Percentiles rank a stretch among this genome's conserved stretches.
phyloP scores from a whole-genome alignment of 2,797 vertebrate species.

The Enteromius unitaeniatus region DNA sequence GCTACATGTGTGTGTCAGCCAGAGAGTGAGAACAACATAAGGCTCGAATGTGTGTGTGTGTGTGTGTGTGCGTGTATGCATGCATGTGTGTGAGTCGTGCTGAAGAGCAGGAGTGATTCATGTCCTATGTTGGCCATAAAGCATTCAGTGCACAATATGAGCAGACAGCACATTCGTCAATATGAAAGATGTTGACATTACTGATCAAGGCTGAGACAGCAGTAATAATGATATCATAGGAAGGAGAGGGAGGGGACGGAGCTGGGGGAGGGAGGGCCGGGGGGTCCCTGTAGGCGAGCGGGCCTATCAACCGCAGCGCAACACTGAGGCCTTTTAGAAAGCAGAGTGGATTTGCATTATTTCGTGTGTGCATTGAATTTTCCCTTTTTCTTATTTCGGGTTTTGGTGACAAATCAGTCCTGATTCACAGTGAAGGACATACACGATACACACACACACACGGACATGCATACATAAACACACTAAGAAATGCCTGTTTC shows the following conservation, averaged over 20 bases:
- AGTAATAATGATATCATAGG: slow-evolving; percentile 93
- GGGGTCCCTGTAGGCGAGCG: slow-evolving; percentile 74
- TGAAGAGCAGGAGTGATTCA: slow-evolving; percentile 95
- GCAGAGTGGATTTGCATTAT: slow-evolving; percentile 79
- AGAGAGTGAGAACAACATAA: slow-evolving; percentile 75
- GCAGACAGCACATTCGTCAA: slow-evolving; percentile 99
- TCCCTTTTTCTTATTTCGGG: slow-evolving; percentile 65
- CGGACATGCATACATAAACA: slow-evolving; percentile 23
- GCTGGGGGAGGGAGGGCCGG: slow-evolving; percentile 64
- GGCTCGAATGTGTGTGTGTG: slow-evolving; percentile 62
- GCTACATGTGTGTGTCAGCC: slow-evolving; percentile 90
- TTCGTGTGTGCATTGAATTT: slow-evolving; percentile 76
- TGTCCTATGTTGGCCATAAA: slow-evolving; percentile 98
- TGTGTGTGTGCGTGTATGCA: slow-evolving; percentile 58
- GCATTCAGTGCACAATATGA: slow-evolving; percentile 97
- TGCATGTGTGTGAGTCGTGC: slow-evolving; percentile 43
- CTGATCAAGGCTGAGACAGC: slow-evolving; percentile 98
- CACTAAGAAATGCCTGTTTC: slow-evolving; percentile 59
- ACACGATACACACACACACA: slow-evolving; percentile 58
- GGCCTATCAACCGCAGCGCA: slow-evolving; percentile 78
- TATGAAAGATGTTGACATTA: slow-evolving; percentile 99
- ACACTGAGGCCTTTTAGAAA: slow-evolving; percentile 55
- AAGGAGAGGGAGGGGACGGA: slow-evolving; percentile 71
- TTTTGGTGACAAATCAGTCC: slow-evolving; percentile 78
- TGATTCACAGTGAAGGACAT: slow-evolving; percentile 62